Evolutionary conservation across 2,888 invertebrate species (phyloP).

Genomic region (Diplolepis rosae): DNA sequence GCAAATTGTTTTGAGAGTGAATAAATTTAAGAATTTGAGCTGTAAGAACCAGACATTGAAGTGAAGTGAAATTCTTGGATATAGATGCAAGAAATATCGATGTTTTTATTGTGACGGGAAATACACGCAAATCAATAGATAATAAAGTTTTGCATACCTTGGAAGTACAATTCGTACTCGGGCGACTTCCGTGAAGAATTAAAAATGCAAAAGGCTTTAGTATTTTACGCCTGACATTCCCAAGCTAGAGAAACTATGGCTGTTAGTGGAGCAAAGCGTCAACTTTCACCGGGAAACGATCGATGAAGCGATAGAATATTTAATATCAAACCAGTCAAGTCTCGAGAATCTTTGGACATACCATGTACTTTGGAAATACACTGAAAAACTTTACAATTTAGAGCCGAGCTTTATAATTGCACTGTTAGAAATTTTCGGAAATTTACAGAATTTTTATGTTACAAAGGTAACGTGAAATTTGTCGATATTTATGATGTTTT

Average conservation of each 20-base stretch:
- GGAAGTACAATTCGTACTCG: conserved; percentile 11
- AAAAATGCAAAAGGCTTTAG: conserved; percentile 46
- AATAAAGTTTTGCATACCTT: conserved; percentile 2
- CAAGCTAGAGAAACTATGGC: conserved; percentile 8
- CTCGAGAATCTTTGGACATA: background rate
- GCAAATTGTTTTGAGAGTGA: too few relatives aligned
- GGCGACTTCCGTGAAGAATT: conserved; percentile 44
- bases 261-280: conserved; percentile 7
- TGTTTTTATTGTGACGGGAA: conserved; percentile 8
- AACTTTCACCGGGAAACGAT: conserved; percentile 1
- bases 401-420: too few relatives aligned
- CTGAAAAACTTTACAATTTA: too few relatives aligned
- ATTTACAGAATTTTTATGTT: too few relatives aligned
- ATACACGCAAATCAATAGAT: conserved; percentile 14
- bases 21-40: too few relatives aligned
- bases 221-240: conserved; percentile 38
- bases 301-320: conserved; percentile 24
- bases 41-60: too few relatives aligned
- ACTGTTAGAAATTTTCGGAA: too few relatives aligned
- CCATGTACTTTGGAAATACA: too few relatives aligned
- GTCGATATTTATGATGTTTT: too few relatives aligned
- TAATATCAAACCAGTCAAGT: background rate
- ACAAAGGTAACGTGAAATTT: too few relatives aligned
- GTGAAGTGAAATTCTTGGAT: too few relatives aligned
- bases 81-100: conserved; percentile 6